phyloP scores from a whole-genome alignment of 2,113 vertebrate species.

The Daboia siamensis region DNA sequence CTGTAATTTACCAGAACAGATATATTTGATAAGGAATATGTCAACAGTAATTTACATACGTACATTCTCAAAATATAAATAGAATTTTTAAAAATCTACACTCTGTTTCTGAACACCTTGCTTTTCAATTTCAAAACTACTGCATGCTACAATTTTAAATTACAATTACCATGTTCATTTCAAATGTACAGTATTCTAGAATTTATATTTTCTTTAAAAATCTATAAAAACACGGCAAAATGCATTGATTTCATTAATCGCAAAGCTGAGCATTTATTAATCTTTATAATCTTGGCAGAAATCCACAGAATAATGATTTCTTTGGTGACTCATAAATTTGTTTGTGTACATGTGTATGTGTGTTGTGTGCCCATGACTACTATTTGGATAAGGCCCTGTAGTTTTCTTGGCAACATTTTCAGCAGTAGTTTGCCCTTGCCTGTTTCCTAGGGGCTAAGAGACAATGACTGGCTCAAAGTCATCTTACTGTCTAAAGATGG shows the following conservation, averaged over 20 bases:
- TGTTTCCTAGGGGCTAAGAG: not conserved
- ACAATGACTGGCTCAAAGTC: not conserved
- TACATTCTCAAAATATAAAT: not conserved
- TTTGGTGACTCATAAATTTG: conserved; percentile 18
- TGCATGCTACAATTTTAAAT: not conserved
- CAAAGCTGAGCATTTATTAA: not conserved
- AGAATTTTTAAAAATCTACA: not conserved
- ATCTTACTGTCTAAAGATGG: not conserved
- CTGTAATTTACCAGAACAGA: not conserved
- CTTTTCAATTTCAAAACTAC: not conserved
- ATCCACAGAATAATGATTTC: conserved; percentile 45
- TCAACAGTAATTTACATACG: not conserved
- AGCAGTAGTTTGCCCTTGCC: not conserved
- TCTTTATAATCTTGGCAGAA: conserved; percentile 23
- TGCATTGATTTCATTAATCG: not conserved
- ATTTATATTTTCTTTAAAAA: not conserved
- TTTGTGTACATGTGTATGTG: not conserved
- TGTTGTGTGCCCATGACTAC: not conserved
- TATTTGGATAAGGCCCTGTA: not conserved
- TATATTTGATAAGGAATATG: not conserved
- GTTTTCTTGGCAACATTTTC: not conserved
- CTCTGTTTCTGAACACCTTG: not conserved
- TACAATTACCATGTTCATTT: not conserved
- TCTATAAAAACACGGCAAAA: not conserved
- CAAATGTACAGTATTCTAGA: not conserved